phyloP scores from a whole-genome alignment of 2,888 invertebrate species.

The Belgica antarctica region DNA sequence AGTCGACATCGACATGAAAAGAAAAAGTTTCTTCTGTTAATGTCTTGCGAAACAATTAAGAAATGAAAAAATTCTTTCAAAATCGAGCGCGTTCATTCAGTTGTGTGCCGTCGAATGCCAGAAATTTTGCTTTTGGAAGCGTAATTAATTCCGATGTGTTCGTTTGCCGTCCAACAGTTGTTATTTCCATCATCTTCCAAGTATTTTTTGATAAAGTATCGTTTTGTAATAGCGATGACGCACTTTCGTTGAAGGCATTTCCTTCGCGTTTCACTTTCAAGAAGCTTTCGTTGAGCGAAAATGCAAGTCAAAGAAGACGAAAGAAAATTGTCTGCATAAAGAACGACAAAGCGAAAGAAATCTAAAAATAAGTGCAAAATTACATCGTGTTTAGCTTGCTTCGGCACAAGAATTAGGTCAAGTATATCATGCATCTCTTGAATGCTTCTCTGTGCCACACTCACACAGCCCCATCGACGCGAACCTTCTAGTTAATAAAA shows the following conservation, averaged over 20 bases:
- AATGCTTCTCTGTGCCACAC: slow-evolving; percentile 36
- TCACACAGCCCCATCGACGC: slow-evolving; percentile 2
- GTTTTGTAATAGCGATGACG: too few species aligned
- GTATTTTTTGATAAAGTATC: too few species aligned
- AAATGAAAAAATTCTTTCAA: too few species aligned
- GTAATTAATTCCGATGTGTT: too few species aligned
- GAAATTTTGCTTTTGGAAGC: too few species aligned
- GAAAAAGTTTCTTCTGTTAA: slow-evolving; percentile 1
- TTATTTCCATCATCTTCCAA: too few species aligned
- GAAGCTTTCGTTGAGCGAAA: slow-evolving; percentile 6
- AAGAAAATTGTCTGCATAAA: slow-evolving; percentile 31
- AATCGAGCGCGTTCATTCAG: too few species aligned
- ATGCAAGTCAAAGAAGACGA: slow-evolving; percentile 30
- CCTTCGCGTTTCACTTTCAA: too few species aligned
- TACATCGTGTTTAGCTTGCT: slow-evolving; percentile 40
- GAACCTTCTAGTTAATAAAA: slow-evolving; percentile 35
- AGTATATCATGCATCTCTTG: slow-evolving; percentile 44
- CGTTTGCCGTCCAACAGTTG: too few species aligned
- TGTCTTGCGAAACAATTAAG: slow-evolving; percentile 12
- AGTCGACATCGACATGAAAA: too few species aligned
- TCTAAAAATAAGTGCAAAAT: slow-evolving; percentile 27
- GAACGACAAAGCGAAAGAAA: slow-evolving; percentile 17
- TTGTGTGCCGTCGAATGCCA: too few species aligned
- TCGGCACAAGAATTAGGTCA: slow-evolving; percentile 44
- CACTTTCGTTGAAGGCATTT: too few species aligned